phyloP scores from a whole-genome alignment of 1,140 invertebrate genomes.

The Dendroctonus ponderosae region DNA sequence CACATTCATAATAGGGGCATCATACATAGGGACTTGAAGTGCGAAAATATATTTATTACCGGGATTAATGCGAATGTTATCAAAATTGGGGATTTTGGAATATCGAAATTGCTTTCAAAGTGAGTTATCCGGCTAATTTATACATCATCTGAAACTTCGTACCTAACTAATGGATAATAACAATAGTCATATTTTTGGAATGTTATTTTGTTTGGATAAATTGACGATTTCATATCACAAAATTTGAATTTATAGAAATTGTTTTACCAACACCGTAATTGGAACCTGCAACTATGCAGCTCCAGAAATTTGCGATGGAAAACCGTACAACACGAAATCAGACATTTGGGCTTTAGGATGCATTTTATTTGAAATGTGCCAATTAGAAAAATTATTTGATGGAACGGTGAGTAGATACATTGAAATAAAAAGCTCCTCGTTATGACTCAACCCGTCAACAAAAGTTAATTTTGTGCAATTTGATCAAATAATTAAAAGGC shows the following conservation, averaged over 20 bases:
- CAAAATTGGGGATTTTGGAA: constrained; percentile 79
- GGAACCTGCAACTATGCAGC: constrained; percentile 85
- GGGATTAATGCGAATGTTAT: constrained; percentile 60
- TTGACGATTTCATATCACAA: background rate
- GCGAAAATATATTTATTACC: constrained; percentile 72
- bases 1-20: constrained; percentile 71
- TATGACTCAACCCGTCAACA: no score
- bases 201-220: background rate
- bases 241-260: constrained; percentile 43
- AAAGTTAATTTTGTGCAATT: no score
- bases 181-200: background rate
- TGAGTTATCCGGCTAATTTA: constrained; percentile 28
- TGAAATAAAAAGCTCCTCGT: background rate
- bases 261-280: constrained; percentile 60
- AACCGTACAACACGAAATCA: constrained; percentile 71
- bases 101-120: constrained; percentile 65
- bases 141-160: background rate
- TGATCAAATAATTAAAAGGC: no score
- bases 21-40: constrained; percentile 74
- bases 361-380: constrained; percentile 73
- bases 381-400: constrained; percentile 58
- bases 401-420: constrained; percentile 51
- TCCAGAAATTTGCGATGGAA: constrained; percentile 77
- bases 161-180: background rate
- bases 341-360: constrained; percentile 88